Evolutionary conservation across 2,797 vertebrate species (phyloP).

Genomic region (Zenarchopterus dispar): DNA sequence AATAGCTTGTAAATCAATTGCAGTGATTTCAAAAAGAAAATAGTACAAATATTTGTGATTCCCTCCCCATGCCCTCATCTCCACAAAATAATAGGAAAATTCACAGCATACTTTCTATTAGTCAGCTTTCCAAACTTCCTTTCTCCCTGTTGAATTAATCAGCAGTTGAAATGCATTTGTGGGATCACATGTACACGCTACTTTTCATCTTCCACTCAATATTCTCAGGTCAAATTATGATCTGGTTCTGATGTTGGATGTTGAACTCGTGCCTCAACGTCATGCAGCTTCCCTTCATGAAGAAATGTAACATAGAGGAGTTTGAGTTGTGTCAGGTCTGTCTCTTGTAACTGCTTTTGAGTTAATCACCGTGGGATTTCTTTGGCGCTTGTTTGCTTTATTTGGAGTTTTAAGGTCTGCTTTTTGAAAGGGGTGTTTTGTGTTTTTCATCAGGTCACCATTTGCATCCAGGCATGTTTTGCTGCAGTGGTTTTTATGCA

Average conservation of each 20-base stretch:
- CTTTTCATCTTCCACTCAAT: no score
- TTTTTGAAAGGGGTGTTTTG: constrained; percentile 8
- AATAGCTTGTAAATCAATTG: no score
- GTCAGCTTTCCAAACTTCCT: no score
- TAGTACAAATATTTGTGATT: no score
- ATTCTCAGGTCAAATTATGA: no score
- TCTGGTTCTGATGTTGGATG: constrained; percentile 99
- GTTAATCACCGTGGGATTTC: neutral
- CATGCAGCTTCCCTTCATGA: constrained; percentile 98
- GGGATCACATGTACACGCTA: no score
- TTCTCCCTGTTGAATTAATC: no score
- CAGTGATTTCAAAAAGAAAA: no score
- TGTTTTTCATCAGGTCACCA: constrained; percentile 6
- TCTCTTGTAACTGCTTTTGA: constrained; percentile 54
- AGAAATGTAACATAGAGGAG: constrained; percentile 97
- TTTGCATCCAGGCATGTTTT: constrained; percentile 3
- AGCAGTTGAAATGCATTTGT: no score
- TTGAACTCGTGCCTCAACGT: constrained; percentile 99
- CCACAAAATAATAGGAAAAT: no score
- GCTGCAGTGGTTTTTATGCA: constrained; percentile 20
- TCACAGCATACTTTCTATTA: no score
- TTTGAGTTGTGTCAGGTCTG: constrained; percentile 99
- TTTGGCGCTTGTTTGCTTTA: neutral
- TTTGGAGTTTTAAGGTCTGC: neutral
- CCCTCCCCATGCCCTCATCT: no score